Conservation (phyloP, 2,797 vertebrate species). For the Gymnoscopelus microlampas region DNA sequence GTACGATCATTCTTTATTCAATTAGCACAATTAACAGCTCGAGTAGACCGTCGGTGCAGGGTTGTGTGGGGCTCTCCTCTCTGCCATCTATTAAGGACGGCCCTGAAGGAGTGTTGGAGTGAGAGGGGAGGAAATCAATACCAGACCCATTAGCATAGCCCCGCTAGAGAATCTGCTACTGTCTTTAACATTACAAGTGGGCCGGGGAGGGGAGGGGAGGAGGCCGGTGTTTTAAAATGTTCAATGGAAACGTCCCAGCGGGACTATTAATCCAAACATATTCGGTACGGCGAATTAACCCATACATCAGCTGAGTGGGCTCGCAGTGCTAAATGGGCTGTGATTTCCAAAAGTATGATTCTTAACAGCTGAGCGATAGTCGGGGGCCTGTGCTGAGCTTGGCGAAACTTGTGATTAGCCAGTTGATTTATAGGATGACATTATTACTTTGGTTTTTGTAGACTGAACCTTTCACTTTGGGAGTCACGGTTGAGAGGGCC, state of each 20-base stretch:
- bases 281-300: slow-evolving; percentile 27
- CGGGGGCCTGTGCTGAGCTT: slow-evolving; percentile 17
- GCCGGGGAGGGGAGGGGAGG: neutral
- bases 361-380: slow-evolving; percentile 29
- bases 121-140: slow-evolving; percentile 42
- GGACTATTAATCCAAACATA: slow-evolving; percentile 47
- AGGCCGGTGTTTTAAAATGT: neutral
- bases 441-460: neutral
- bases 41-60: too few relatives aligned
- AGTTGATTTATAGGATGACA: slow-evolving; percentile 6
- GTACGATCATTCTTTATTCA: neutral
- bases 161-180: slow-evolving; percentile 19
- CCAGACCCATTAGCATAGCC: slow-evolving; percentile 42
- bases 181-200: slow-evolving; percentile 46
- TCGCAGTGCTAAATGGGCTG: slow-evolving; percentile 37
- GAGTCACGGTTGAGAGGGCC: neutral
- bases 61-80: neutral
- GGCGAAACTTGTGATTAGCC: slow-evolving; percentile 13
- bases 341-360: slow-evolving; percentile 18
- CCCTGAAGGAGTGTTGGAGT: slow-evolving; percentile 20
- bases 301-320: slow-evolving; percentile 27
- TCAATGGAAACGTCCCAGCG: slow-evolving; percentile 38
- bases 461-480: neutral
- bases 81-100: slow-evolving; percentile 16
- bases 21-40: slow-evolving; percentile 6